Percentiles rank a stretch among this genome's conserved stretches.
These are phyloP conservation scores for Agapornis roseicollis DNA, from an alignment of 2,113 vertebrate genomes.

Conservation along the genomic window DNA sequence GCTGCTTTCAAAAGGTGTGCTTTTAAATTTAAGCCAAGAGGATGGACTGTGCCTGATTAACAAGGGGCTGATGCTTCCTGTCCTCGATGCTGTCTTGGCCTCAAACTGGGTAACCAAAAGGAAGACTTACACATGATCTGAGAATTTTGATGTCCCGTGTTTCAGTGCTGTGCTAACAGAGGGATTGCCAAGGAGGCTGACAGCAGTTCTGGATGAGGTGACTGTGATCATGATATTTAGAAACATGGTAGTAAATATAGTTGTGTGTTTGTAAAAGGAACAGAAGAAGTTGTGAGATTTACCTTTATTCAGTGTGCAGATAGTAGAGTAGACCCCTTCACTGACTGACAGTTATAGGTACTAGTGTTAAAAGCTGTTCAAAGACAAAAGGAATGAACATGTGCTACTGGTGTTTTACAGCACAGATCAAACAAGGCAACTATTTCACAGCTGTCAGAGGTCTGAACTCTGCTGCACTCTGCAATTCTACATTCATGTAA, in stretches of 20 bases:
- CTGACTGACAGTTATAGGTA: neutral
- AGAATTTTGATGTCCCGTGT: neutral
- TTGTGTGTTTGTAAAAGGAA: neutral
- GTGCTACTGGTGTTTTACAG: neutral
- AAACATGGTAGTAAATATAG: accelerated
- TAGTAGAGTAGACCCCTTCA: neutral
- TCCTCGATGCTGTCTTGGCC: neutral
- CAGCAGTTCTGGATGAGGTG: neutral
- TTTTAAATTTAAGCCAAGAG: neutral
- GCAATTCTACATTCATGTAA: neutral
- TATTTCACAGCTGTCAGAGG: neutral
- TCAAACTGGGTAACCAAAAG: neutral
- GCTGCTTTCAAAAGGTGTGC: neutral
- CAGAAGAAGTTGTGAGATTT: neutral
- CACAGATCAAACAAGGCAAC: neutral
- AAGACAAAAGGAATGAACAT: neutral
- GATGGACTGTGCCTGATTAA: neutral
- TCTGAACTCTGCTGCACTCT: neutral
- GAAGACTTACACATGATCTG: accelerated
- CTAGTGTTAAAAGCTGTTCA: neutral
- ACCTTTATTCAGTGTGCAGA: neutral
- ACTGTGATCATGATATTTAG: neutral
- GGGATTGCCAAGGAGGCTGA: neutral
- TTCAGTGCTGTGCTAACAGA: neutral
- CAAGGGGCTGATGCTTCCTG: neutral